Evolutionary conservation across 2,888 invertebrate genomes (phyloP), one percentile per base, ranked within the genome.

Genomic region (Melanostoma mellinum): DNA sequence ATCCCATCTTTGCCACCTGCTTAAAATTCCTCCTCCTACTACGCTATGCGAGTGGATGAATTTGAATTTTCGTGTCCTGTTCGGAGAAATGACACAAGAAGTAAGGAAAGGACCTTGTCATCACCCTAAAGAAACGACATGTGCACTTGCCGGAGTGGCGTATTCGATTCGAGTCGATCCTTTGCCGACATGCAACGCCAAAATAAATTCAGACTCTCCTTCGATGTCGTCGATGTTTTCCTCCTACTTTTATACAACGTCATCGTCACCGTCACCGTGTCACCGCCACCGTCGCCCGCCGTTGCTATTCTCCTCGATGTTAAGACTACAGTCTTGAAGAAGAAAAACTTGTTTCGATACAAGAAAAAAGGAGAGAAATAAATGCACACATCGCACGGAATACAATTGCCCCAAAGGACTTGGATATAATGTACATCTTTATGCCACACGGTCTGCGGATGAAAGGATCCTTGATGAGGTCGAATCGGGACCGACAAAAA

Each of bases 391-490:
- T 74, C 63, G 69, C 79, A 67, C 42, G 67, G 20, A 63, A 56
- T 58, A 63, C 75, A 71, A 81, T 81, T 75, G 80, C 80, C 69
- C 52, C 53, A 32, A 40, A 71, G 80, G 63, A 65, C 60, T 75
- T n/a, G 48, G 53, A 65, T 76, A 75, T 80, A 80, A 79, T 75
- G 69, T 56, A 76, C 71, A 81, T 69, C 69, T 56, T 75, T 60
- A 63, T 75, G 58, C 69, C 30, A 58, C 69, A 69, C 69, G 72
- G 50, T 60, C 63, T 61, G 79, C 73, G 20, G 61, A 74, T 74
- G 67, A 79, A 79, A 68, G 61, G 67, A 65, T 78, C 58, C 78
- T 69, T 82, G 82, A 78, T 82, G 82, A 82, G 73, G 73, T 82
- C 73, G 77, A 52, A 42, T 30, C 32, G 67, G 20, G n/a, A 48